Conservation (phyloP, 2,113 vertebrate species). For the Casuarius casuarius region DNA sequence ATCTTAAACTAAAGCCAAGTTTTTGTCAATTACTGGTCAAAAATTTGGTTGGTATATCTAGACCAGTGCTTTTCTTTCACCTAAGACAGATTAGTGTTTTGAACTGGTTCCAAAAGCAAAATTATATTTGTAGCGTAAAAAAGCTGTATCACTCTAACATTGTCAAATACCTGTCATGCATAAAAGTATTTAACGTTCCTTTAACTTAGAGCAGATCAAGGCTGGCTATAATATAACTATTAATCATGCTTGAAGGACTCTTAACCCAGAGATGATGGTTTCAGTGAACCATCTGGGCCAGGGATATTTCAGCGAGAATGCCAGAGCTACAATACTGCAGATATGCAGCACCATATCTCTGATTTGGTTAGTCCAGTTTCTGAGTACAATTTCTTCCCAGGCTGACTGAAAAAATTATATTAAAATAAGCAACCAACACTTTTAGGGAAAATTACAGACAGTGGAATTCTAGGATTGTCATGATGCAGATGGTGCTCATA, state of each 20-base stretch:
- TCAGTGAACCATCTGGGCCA: conserved; percentile 1
- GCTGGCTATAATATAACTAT: conserved; percentile 37
- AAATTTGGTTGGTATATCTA: neutral
- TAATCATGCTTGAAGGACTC: conserved; percentile 45
- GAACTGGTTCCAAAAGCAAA: conserved; percentile 23
- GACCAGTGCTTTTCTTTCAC: neutral
- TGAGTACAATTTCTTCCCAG: neutral
- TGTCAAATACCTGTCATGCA: conserved; percentile 57
- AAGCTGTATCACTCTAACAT: conserved; percentile 33
- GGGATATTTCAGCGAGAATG: neutral
- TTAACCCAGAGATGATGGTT: neutral
- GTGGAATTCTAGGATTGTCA: neutral
- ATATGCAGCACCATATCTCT: neutral
- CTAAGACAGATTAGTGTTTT: conserved; percentile 23
- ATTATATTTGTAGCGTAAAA: conserved; percentile 27
- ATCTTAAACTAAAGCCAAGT: neutral
- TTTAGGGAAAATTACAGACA: neutral
- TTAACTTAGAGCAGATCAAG: conserved; percentile 48
- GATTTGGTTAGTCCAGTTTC: neutral
- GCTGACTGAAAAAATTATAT: neutral
- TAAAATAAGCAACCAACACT: neutral
- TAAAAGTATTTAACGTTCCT: conserved; percentile 65
- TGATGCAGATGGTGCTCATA: neutral
- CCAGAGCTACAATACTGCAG: neutral
- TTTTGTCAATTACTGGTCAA: neutral